Evolutionary conservation across 2,113 vertebrate species (phyloP), one percentile per base, ranked within the genome.

Genomic region (Ceyx margarethae): DNA sequence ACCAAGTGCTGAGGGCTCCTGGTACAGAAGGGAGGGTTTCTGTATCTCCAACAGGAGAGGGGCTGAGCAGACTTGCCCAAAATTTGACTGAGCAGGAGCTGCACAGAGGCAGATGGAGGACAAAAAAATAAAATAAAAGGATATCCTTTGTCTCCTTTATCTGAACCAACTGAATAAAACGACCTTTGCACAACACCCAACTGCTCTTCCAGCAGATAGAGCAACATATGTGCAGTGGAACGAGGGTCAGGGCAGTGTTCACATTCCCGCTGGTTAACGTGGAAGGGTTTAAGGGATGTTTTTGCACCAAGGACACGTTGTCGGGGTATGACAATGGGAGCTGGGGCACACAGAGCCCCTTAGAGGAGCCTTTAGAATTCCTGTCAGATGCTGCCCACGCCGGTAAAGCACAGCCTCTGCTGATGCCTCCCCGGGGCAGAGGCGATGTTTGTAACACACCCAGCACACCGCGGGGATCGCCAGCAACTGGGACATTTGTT

Each of bases 401-500:
- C 4, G 8, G 42, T 62, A 72, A 93, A 89, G 81, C 53, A 78
- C 85, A 94, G 40, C 37, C 61, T 66, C 67, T 58, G 60, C 68
- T 90, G 54, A 35, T 62, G 40, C n/a, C 61, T 91, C 83, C 84
- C 90, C 83, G 5, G 74, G 89, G 46, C 77, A 51, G 11, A 46
- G 73, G 67, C 53, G 74, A 28, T 15, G 43, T 69, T 95, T 92
- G 73, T 64, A 74, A 81, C 85, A 89, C 29, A 67, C 50, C 19
- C 54, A n/a, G 78, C 53, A 35, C 64, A 66, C 79, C 4, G 22
- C 54, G 43, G 85, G 81, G 35, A 89, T 90, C 85, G 65, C 6
- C 40, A 83, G 79, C 35, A 57, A 90, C 66, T 84, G 88, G 45
- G 61, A 92, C 64, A 91, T 89, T 91, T 86, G 76, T 94, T 89